Conservation (phyloP, 2,888 invertebrate species). For the Pyrrhia umbra region DNA sequence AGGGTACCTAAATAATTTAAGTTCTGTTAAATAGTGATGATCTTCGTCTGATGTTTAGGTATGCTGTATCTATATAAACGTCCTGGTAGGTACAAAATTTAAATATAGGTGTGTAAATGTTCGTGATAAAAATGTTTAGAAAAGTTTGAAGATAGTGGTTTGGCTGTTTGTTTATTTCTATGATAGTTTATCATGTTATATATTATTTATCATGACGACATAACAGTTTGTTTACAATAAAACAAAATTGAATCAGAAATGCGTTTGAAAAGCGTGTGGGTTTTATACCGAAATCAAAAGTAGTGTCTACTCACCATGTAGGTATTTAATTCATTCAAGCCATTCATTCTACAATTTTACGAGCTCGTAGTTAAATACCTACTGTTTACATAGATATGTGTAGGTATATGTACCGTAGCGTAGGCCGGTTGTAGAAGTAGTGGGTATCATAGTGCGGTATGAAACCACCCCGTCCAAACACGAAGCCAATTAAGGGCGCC, state of each 20-base stretch:
- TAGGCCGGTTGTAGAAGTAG: slow-evolving; percentile 16
- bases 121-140: background rate
- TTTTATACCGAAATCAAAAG: slow-evolving; percentile 37
- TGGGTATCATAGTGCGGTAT: slow-evolving; percentile 11
- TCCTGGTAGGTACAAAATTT: too few species aligned
- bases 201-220: background rate
- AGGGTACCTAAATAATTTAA: background rate
- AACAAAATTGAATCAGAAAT: slow-evolving; percentile 17
- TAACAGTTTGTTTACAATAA: slow-evolving; percentile 8
- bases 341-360: slow-evolving; percentile 61
- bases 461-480: slow-evolving; percentile 46
- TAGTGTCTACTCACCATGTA: slow-evolving; percentile 25
- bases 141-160: too few species aligned
- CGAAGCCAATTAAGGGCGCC: slow-evolving; percentile 74
- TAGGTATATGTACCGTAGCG: slow-evolving; percentile 34
- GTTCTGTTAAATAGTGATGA: background rate
- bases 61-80: too few species aligned
- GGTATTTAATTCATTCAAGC: slow-evolving; percentile 60
- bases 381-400: slow-evolving; percentile 42
- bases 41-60: background rate
- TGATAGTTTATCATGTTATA: background rate
- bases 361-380: slow-evolving; percentile 55
- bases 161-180: background rate
- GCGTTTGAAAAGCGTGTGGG: slow-evolving; percentile 9
- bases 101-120: too few species aligned